phyloP scores from a whole-genome alignment of 2,113 vertebrate genomes.

The Hemiprocne comata region DNA sequence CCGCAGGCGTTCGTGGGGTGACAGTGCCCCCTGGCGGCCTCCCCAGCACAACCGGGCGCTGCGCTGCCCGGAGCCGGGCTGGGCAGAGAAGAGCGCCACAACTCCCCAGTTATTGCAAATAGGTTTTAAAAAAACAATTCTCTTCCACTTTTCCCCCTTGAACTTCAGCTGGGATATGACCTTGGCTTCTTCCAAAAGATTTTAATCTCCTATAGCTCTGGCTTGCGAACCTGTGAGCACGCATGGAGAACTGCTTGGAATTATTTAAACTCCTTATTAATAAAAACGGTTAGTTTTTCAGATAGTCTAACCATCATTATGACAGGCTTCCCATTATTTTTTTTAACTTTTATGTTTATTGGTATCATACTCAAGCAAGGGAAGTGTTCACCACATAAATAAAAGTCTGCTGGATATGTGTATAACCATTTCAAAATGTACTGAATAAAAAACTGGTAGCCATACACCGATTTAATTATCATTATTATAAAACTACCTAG shows the following conservation, averaged over 20 bases:
- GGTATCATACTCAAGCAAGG: background rate
- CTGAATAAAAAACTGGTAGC: background rate
- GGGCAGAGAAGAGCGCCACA: constrained; percentile 3
- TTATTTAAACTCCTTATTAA: background rate
- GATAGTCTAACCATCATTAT: background rate
- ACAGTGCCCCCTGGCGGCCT: constrained; percentile 69
- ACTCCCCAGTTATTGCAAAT: constrained; percentile 52
- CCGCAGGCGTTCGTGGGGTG: constrained; percentile 1
- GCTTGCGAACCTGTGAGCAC: background rate
- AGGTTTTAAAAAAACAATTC: constrained; percentile 48
- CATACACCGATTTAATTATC: background rate
- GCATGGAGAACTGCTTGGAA: background rate
- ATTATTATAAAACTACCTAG: too few relatives aligned
- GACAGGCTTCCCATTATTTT: accelerated
- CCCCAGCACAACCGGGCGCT: background rate
- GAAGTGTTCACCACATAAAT: background rate
- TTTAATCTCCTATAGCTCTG: background rate
- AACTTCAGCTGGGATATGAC: background rate
- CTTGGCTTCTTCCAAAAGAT: constrained; percentile 16
- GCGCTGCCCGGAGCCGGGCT: constrained; percentile 44
- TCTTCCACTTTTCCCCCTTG: background rate
- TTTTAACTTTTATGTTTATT: background rate
- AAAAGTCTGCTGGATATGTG: background rate
- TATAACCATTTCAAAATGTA: background rate
- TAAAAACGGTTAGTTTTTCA: background rate